phyloP scores from a whole-genome alignment of 2,113 vertebrate genomes.

The Dasypus novemcinctus region DNA sequence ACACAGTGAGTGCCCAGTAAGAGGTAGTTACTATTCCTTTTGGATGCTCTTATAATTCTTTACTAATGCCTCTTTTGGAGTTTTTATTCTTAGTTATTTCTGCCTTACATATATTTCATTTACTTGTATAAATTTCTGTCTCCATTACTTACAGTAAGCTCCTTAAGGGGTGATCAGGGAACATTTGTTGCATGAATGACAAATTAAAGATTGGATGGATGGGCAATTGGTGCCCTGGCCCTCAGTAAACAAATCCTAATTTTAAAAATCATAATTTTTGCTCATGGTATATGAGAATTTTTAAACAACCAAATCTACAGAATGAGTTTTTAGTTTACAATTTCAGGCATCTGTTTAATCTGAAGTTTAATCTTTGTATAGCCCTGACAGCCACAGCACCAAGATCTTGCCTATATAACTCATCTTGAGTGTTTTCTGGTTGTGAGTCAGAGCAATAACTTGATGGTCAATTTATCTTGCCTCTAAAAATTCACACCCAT shows the following conservation, averaged over 20 bases:
- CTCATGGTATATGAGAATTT: background rate
- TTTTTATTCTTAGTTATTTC: background rate
- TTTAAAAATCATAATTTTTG: background rate
- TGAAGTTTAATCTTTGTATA: background rate
- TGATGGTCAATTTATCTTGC: background rate
- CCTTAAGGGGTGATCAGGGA: background rate
- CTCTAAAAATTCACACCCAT: background rate
- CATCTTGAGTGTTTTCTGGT: conserved; percentile 5
- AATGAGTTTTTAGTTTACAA: background rate
- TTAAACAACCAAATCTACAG: background rate
- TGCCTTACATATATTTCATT: background rate
- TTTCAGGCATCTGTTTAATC: background rate
- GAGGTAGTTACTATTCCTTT: background rate
- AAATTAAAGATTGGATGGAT: background rate
- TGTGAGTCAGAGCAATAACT: background rate
- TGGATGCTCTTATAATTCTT: background rate
- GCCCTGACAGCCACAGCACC: background rate
- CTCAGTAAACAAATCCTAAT: background rate
- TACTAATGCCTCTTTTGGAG: background rate
- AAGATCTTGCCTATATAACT: background rate
- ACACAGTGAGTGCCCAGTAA: background rate
- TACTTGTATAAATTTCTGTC: background rate
- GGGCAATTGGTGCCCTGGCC: background rate
- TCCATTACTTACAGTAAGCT: background rate
- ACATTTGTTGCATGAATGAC: background rate